These are phyloP conservation scores for Corticium candelabrum DNA, from an alignment of 37 sponge, comb jelly and placozoan genomes.

Conservation along the genomic window DNA sequence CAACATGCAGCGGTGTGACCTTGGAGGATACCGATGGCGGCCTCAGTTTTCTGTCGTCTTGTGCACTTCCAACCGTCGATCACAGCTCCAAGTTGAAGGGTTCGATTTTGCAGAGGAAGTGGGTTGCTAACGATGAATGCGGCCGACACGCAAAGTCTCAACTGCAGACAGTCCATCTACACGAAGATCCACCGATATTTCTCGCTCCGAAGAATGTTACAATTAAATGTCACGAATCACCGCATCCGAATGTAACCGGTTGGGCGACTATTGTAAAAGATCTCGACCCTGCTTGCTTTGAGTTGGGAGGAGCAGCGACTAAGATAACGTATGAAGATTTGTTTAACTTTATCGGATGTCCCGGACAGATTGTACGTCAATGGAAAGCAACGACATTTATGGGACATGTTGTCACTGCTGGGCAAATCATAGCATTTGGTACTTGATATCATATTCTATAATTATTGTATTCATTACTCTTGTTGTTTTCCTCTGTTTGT, in stretches of 20 bases:
- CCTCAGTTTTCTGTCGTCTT: too few relatives aligned
- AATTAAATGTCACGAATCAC: neutral
- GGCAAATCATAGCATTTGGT: neutral
- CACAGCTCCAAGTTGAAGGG: too few relatives aligned
- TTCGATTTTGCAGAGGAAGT: neutral
- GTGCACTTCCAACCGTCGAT: too few relatives aligned
- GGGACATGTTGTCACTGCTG: neutral
- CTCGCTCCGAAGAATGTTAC: too few relatives aligned
- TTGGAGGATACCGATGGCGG: too few relatives aligned
- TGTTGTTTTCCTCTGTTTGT: neutral
- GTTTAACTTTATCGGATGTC: neutral
- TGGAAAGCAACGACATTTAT: neutral
- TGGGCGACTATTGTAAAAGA: neutral
- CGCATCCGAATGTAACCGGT: neutral
- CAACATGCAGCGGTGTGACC: too few relatives aligned
- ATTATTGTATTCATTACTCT: neutral
- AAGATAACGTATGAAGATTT: neutral
- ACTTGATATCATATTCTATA: neutral
- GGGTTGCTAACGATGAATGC: neutral
- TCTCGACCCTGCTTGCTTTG: neutral
- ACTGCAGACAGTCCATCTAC: neutral
- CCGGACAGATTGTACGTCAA: neutral
- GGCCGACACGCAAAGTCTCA: neutral
- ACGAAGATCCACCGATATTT: too few relatives aligned
- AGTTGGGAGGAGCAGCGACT: neutral